A percentile compares a stretch with the other conserved stretches of the same genome.
Conservation (phyloP, 2,113 vertebrate genomes). For the Pogonocichla stellata region DNA sequence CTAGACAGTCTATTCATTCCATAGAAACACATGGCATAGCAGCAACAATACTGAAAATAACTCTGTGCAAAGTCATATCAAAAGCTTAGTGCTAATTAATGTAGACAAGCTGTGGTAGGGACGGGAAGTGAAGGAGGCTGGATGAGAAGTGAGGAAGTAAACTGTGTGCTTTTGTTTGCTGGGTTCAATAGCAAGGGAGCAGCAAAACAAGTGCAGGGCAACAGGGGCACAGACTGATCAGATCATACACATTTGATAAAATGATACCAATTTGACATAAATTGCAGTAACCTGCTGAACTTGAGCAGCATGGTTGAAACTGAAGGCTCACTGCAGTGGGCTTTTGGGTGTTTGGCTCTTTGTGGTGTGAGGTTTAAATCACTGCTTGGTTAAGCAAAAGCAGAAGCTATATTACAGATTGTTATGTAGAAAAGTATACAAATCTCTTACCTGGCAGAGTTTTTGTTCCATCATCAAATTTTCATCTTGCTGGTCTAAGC, state of each 20-base stretch:
- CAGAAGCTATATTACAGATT: background rate
- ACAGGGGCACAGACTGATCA: background rate
- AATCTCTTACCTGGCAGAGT: background rate
- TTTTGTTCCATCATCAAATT: background rate
- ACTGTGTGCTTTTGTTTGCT: fast-evolving
- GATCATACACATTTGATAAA: background rate
- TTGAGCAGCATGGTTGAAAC: background rate
- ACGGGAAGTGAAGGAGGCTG: background rate
- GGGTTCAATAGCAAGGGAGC: background rate
- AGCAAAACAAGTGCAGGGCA: background rate
- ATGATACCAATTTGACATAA: background rate
- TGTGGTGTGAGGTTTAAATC: background rate
- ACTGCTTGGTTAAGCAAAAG: background rate
- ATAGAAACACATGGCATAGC: background rate
- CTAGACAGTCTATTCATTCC: background rate
- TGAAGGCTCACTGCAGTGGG: background rate
- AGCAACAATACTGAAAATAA: background rate
- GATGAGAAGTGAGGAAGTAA: background rate
- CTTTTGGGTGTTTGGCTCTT: background rate
- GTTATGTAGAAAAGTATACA: background rate
- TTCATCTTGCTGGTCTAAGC: background rate
- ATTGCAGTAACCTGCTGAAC: background rate
- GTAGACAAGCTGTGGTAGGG: background rate
- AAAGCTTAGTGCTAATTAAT: background rate
- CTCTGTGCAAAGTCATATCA: background rate